phyloP scores from a whole-genome alignment of 2,888 invertebrate species.

The Drosophila lutescens region DNA sequence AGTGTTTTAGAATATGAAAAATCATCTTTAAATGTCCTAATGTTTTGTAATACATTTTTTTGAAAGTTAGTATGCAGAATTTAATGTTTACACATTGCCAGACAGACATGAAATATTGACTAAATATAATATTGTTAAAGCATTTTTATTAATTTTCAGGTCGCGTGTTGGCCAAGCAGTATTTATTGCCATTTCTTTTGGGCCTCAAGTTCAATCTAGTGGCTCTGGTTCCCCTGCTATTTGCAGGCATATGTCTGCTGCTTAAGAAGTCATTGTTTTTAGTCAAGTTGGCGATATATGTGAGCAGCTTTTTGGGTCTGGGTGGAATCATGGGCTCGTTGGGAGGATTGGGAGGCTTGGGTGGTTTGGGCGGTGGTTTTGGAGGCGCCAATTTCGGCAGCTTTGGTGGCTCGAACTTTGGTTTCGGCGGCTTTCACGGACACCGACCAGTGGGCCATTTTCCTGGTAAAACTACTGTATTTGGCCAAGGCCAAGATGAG shows the following conservation, averaged over 20 bases:
- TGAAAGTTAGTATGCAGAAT: no score
- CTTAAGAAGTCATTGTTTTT: constrained; percentile 91
- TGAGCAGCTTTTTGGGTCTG: constrained; percentile 89
- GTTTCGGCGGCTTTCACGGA: constrained; percentile 38
- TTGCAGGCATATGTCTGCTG: constrained; percentile 89
- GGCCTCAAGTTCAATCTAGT: constrained; percentile 92
- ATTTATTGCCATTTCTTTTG: constrained; percentile 90
- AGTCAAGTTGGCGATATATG: constrained; percentile 89
- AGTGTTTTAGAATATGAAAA: no score
- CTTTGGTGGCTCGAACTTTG: constrained; percentile 36
- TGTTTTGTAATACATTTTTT: not conserved
- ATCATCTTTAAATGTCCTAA: no score
- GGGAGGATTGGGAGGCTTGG: constrained; percentile 64
- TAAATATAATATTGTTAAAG: no score
- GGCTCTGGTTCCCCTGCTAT: constrained; percentile 89
- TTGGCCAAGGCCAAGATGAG: constrained; percentile 69
- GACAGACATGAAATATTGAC: no score
- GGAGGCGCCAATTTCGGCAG: constrained; percentile 53
- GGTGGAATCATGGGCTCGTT: constrained; percentile 83
- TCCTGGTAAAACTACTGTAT: constrained; percentile 75
- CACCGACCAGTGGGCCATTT: constrained; percentile 66
- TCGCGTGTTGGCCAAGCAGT: constrained; percentile 88
- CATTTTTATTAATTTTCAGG: constrained; percentile 86
- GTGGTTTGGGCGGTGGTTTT: constrained; percentile 45
- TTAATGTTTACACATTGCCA: no score